Evolutionary conservation across 2,113 vertebrate genomes (phyloP).

Genomic region (Mugil cephalus): DNA sequence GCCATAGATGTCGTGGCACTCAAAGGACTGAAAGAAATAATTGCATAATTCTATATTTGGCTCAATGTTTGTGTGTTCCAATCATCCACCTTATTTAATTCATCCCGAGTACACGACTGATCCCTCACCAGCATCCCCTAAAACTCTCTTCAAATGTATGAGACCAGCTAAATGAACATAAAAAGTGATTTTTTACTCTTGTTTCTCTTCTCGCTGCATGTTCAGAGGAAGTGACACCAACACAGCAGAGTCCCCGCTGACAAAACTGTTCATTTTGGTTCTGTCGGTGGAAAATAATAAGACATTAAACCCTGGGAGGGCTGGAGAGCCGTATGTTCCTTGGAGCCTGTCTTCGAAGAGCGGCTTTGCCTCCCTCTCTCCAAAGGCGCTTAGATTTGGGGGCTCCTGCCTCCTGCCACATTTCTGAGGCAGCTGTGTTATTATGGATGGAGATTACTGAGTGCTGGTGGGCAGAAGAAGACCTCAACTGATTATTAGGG

Average conservation of each 20-base stretch:
- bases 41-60: slow-evolving; percentile 61
- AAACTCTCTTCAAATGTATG: slow-evolving; percentile 41
- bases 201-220: slow-evolving; percentile 30
- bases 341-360: slow-evolving; percentile 61
- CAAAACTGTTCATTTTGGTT: slow-evolving; percentile 72
- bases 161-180: slow-evolving; percentile 48
- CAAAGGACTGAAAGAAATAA: slow-evolving; percentile 42
- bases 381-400: slow-evolving; percentile 67
- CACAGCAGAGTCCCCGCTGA: slow-evolving; percentile 53
- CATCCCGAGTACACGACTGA: slow-evolving; percentile 9
- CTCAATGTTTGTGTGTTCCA: slow-evolving; percentile 16
- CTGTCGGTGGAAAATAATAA: slow-evolving; percentile 74
- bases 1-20: slow-evolving; percentile 32
- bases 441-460: slow-evolving; percentile 74
- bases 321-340: slow-evolving; percentile 67
- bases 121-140: slow-evolving; percentile 6
- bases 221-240: slow-evolving; percentile 59
- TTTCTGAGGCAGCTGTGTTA: slow-evolving; percentile 70
- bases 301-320: slow-evolving; percentile 78
- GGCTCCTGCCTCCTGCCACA: slow-evolving; percentile 68
- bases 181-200: slow-evolving; percentile 28
- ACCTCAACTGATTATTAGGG: slow-evolving; percentile 74
- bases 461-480: slow-evolving; percentile 63
- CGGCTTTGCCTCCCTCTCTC: slow-evolving; percentile 63
- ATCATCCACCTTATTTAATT: slow-evolving; percentile 41